Base-by-base conservation (phyloP, 2,888 invertebrate species). In the Melinaea marsaeus region DNA sequence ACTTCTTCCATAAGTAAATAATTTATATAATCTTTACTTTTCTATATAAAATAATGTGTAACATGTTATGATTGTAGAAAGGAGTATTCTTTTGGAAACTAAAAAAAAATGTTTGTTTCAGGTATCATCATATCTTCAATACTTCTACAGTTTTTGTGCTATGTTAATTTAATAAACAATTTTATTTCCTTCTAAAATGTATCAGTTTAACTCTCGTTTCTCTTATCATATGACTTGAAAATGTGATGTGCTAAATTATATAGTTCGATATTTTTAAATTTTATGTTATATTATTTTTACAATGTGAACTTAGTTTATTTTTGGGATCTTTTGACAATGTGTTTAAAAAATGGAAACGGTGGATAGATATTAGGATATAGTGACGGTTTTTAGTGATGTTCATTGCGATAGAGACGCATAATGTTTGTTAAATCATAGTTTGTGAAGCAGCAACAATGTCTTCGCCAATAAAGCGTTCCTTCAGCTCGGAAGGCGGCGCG, bases 401-500 rank as follows among this genome's bases (percentile, higher is more conserved):
- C 59, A 55, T 55, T 64, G 83, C 80, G 81, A 75, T 58, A 83
- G 72, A 74, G 81, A 83, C 81, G 81, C 77, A 69, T 62, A 57
- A 71, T 76, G 73, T 65, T 72, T 34, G 35, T 64, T 48, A 32
- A 51, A 51, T 51, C 6, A 32, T 32, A 51, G 51, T 32, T 51
- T 22, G 32, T 51, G 32, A 51, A 51, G 51, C 61, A 55, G 61
- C 60, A 65, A 75, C 32, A 9, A 89, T 88, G 88, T 85, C 90
- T 71, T 75, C 79, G 71, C 92, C 92, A 3, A 94, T 94, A 86
- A 92, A 93, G 78, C 90, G 94, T 57, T 94, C 94, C 48, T 91
- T 93, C 75, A 94, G 94, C 72, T 93, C 93, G 65, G 95, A 95
- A 75, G 89, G 88, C 13, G 86, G 84, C 13, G 78, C 85, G 72